Evolutionary conservation across 2,113 vertebrate genomes (phyloP), one percentile per base, ranked within the genome.

Genomic region (Onychorhynchus coronatus): DNA sequence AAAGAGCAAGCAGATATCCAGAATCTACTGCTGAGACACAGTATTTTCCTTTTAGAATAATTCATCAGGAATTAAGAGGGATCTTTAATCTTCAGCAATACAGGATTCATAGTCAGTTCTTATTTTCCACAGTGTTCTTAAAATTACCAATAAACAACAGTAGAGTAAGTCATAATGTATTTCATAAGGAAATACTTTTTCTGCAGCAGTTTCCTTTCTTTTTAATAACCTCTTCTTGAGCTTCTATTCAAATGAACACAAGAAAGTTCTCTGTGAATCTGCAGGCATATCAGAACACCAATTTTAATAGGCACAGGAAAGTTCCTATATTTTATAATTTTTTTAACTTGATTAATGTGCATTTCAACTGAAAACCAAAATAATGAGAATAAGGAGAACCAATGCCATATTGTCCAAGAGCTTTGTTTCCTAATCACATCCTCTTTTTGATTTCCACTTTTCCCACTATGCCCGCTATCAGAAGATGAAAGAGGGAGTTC

Each of bases 21-120:
- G 73, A 73, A 80, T 37, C 59, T 79, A 58, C 87, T 86, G 81
- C 71, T 72, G 61, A 91, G 71, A 89, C 6, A 7, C 28, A 23
- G 16, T 39, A 47, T 79, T 93, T 76, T 79, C 47, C 75, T 91
- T 86, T 90, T 62, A 72, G 73, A 94, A 95, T 56, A 93, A 96
- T 96, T 96, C 44, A 89, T 81, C 78, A 86, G 41, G 55, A 91
- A 85, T 93, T 93, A 91, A 84, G 33, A 17, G 3, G 20, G 8
- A 65, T 83, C 72, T 93, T 96, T 95, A 91, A 73, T 82, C 55
- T 92, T 92, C 71, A 71, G 62, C 79, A 83, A 63, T 11, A 42
- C 31, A 68, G 61, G 41, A 33, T 90, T 90, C 74, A 89, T 47
- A 84, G 62, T n/a, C 27, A 84, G 52, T 53, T 72, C 30, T 95